Percentiles rank a stretch among this genome's conserved stretches.
These are phyloP conservation scores for Calliscelio sp. DNA, from an alignment of 2,888 invertebrate genomes.

Conservation along the genomic window DNA sequence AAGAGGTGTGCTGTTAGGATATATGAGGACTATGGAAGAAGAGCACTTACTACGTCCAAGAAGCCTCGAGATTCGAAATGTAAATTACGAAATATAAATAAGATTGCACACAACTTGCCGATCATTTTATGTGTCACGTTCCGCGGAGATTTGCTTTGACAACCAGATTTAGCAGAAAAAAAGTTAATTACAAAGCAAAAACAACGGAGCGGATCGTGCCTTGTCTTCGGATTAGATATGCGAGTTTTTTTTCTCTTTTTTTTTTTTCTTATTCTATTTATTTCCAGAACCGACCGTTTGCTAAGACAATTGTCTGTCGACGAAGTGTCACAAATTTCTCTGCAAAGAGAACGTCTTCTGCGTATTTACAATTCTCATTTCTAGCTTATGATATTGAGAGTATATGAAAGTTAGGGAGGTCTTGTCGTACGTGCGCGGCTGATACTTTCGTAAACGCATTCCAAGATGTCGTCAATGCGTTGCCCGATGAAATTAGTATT, in stretches of 20 bases:
- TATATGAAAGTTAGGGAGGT: constrained; percentile 39
- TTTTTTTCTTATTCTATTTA: neutral
- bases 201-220: neutral
- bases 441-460: constrained; percentile 75
- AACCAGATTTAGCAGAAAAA: constrained; percentile 12
- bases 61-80: constrained; percentile 49
- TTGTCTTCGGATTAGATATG: neutral
- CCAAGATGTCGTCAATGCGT: constrained; percentile 73
- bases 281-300: too few species aligned
- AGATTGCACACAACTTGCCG: constrained; percentile 12
- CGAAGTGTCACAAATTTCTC: constrained; percentile 44
- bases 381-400: constrained; percentile 47
- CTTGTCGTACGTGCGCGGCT: constrained; percentile 33
- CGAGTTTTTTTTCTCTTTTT: too few species aligned
- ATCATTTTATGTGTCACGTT: constrained; percentile 4
- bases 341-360: constrained; percentile 14
- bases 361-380: constrained; percentile 40
- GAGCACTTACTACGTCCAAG: constrained; percentile 43
- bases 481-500: constrained; percentile 72
- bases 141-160: constrained; percentile 20
- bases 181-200: constrained; percentile 1
- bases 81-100: constrained; percentile 44
- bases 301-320: too few species aligned
- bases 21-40: constrained; percentile 58
- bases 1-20: too few species aligned